Percentiles rank a stretch among this genome's conserved stretches.
Evolutionary conservation across 2,888 invertebrate species (phyloP).

Genomic region (Sesamia inferens): DNA sequence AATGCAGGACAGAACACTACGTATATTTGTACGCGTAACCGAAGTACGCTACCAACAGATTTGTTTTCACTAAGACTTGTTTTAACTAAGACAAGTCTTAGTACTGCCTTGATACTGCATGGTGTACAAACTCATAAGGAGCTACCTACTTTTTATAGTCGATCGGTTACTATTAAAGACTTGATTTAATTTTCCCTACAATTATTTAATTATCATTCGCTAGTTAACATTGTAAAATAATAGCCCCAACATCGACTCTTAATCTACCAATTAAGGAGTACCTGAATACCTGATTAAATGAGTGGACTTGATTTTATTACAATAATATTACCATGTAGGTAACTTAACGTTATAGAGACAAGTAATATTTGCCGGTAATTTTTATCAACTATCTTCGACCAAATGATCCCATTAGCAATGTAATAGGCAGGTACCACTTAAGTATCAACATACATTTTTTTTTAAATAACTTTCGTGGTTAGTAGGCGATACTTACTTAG

Average conservation of each 20-base stretch:
- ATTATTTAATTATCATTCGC: conserved; percentile 1
- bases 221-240: conserved; percentile 35
- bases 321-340: conserved; percentile 35
- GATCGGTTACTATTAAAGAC: background rate
- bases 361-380: conserved; percentile 14
- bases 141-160: background rate
- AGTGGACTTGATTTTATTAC: conserved; percentile 22
- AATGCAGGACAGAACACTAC: no score
- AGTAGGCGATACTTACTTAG: background rate
- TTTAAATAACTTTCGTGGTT: background rate
- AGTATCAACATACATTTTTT: no score
- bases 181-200: conserved; percentile 4
- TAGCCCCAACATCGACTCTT: background rate
- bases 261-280: conserved; percentile 16
- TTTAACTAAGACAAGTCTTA: background rate
- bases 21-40: no score
- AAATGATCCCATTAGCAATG: conserved; percentile 18
- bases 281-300: conserved; percentile 7
- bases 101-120: background rate
- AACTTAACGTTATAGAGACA: background rate
- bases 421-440: background rate
- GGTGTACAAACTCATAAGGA: background rate
- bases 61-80: no score
- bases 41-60: no score
- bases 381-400: no score